Evolutionary conservation across 2,113 vertebrate species (phyloP).

Genomic region (Acanthisitta chloris): DNA sequence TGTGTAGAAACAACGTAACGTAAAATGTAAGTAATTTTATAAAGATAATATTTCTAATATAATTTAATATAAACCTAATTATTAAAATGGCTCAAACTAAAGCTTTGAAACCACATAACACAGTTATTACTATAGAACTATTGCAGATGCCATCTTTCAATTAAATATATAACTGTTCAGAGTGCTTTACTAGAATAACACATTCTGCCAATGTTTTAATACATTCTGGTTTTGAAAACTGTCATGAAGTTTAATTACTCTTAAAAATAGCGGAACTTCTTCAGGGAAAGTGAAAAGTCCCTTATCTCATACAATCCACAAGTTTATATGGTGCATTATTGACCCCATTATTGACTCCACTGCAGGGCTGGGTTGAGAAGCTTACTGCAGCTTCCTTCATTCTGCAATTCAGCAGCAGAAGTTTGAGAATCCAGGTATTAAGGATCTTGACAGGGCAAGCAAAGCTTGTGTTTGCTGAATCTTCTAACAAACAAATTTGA

Average conservation of each 20-base stretch:
- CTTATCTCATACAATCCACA: not conserved
- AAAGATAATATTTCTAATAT: not conserved
- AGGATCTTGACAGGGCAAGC: not conserved
- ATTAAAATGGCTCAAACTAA: not conserved
- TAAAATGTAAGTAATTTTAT: not conserved
- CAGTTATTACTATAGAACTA: not conserved
- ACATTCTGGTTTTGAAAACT: not conserved
- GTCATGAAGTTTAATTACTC: not conserved
- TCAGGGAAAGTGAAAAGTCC: not conserved
- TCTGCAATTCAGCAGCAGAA: not conserved
- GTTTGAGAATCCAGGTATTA: not conserved
- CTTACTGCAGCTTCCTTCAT: not conserved
- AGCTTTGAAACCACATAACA: not conserved
- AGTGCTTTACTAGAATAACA: not conserved
- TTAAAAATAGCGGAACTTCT: not conserved
- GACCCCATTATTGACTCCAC: not conserved
- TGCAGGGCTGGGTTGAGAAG: not conserved
- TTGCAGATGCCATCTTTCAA: not conserved
- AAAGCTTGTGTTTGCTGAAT: not conserved
- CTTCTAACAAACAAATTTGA: not conserved
- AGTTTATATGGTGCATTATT: not conserved
- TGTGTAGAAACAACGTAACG: not conserved
- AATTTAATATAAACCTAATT: not conserved
- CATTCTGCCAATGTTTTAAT: not conserved
- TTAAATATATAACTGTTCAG: not conserved